Base-by-base conservation (phyloP, 1,140 invertebrate species). In the Theocolax elegans region DNA sequence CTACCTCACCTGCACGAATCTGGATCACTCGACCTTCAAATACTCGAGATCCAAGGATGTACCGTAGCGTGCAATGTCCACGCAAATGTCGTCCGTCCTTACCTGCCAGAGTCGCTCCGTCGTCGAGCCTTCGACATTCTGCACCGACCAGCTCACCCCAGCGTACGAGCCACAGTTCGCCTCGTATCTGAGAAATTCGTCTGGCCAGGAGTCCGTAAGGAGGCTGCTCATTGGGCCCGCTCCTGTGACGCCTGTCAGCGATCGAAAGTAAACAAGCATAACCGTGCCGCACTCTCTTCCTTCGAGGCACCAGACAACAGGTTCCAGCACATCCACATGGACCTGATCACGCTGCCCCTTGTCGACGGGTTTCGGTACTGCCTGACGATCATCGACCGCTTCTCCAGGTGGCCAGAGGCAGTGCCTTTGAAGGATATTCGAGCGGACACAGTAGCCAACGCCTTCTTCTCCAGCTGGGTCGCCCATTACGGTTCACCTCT, bases 391-490 rank as follows among this genome's bases (percentile, higher is more conserved):
- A n/a, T n/a, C n/a, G n/a, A n/a, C n/a, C n/a, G n/a, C n/a, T n/a
- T n/a, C n/a, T n/a, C n/a, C n/a, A n/a, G n/a, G n/a, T n/a, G n/a
- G n/a, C n/a, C n/a, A n/a, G n/a, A n/a, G n/a, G n/a, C n/a, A n/a
- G n/a, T n/a, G n/a, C n/a, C n/a, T n/a, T n/a, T n/a, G n/a, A n/a
- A n/a, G n/a, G n/a, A n/a, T n/a, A n/a, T n/a, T n/a, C n/a, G n/a
- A n/a, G n/a, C n/a, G n/a, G n/a, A n/a, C n/a, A n/a, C n/a, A n/a
- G n/a, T n/a, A n/a, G n/a, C 77, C 0, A 31, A 51, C 9, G 72
- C 75, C 0, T 72, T 88, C 19, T 27, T 35, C n/a, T 0, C 60
- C 1, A 7, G 44, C 1, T 84, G 78, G 78, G 74, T 86, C 23
- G 17, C 66, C 8, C 71, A 76, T 10, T 87, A 74, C 64, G 83